Conservation (phyloP, 2,888 invertebrate species). For the Macroteleia sp. region DNA sequence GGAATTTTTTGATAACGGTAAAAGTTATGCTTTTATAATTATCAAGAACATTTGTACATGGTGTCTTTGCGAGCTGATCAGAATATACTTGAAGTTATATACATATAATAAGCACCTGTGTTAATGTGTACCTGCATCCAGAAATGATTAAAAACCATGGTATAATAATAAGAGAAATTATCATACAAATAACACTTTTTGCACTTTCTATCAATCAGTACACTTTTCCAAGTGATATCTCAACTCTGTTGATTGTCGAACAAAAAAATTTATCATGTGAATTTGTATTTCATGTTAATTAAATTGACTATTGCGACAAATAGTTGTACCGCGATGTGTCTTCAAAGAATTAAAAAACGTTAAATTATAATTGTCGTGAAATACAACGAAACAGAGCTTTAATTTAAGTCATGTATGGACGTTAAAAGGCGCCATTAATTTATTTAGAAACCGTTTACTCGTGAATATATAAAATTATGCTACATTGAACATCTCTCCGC, state of each 20-base stretch:
- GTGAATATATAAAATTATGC: conserved; percentile 13
- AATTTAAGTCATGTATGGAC: too few relatives aligned
- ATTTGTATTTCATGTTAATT: too few relatives aligned
- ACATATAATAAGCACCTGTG: conserved; percentile 32
- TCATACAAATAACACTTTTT: conserved; percentile 16
- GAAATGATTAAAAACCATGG: conserved; percentile 28
- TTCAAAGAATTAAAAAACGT: neutral
- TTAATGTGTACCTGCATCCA: conserved; percentile 18
- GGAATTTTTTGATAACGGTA: neutral
- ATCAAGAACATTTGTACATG: conserved; percentile 17
- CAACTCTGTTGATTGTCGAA: neutral
- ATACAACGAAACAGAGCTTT: too few relatives aligned
- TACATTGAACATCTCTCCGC: conserved; percentile 13
- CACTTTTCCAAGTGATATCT: conserved; percentile 5
- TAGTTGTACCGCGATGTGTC: too few relatives aligned
- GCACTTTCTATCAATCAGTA: conserved; percentile 29
- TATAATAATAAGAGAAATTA: conserved; percentile 22
- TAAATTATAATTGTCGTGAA: too few relatives aligned
- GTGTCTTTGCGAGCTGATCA: conserved; percentile 18
- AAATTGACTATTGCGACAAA: too few relatives aligned
- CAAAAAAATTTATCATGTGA: too few relatives aligned
- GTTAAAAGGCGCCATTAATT: neutral
- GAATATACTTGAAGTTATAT: neutral
- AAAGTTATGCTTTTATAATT: conserved; percentile 21
- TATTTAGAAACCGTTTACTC: neutral